Conservation (phyloP, 2,797 vertebrate species). For the Dallia pectoralis region DNA sequence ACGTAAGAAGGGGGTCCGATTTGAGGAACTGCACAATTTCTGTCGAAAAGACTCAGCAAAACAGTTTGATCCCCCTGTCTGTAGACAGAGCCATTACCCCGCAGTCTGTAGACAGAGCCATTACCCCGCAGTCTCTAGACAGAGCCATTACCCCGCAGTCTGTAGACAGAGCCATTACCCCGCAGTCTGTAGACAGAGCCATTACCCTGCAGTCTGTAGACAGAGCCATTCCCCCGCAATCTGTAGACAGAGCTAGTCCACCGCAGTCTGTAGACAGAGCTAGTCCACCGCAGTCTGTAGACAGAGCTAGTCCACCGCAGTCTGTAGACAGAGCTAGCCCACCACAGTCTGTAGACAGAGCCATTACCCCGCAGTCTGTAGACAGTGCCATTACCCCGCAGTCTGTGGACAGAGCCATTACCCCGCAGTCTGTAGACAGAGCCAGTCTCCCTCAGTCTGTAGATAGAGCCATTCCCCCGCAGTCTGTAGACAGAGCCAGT, state of each 20-base stretch:
- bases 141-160: neutral
- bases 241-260: too few relatives aligned
- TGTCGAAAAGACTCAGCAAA: conserved; percentile 23
- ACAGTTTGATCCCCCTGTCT: neutral
- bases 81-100: conserved; percentile 4
- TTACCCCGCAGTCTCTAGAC: conserved; percentile 10
- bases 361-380: neutral
- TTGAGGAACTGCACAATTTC: conserved; percentile 16
- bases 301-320: neutral
- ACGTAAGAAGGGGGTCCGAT: conserved; percentile 3
- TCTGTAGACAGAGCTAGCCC: conserved; percentile 9
- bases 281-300: conserved; percentile 3
- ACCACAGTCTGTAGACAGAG: conserved; percentile 8
- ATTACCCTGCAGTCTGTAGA: conserved; percentile 7
- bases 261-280: conserved; percentile 8
- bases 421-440: conserved; percentile 4
- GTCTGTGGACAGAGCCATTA: conserved; percentile 6
- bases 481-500: conserved; percentile 11
- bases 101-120: conserved; percentile 24
- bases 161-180: neutral
- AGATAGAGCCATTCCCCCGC: conserved; percentile 2
- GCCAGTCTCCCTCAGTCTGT: neutral
- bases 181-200: conserved; percentile 6
- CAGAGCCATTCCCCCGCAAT: neutral
- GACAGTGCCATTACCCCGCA: neutral